Evolutionary conservation across 2,888 invertebrate species (phyloP), one percentile per base, ranked within the genome.

Genomic region (Timema cristinae): DNA sequence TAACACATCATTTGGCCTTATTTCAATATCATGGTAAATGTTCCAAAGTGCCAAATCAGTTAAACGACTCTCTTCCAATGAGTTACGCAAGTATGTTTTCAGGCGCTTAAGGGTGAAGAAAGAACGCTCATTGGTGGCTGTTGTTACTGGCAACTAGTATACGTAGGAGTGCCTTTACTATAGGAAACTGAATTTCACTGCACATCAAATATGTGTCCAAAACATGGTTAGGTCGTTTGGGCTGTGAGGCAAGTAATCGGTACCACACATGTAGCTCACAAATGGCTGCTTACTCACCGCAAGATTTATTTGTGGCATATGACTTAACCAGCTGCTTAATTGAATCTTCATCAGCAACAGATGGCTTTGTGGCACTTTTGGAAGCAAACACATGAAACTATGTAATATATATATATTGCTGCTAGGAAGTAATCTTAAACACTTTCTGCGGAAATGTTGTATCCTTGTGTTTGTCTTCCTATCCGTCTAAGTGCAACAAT

Each of bases 331-430:
- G 56, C 9, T 56, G 7, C 56, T 56, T 56, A 8, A 6, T 56
- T 7, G 56, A 10, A 7, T 56, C 56, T 56, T 56, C 13, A 11
- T 11, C 56, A 11, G 8, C 56, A 11, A 16, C 56, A 56, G 56
- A 15, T 56, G 56, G 56, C n/a, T 56, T 56, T 16, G 13, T 56
- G n/a, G 7, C 8, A 11, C 7, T 7, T 56, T 56, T 8, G 56
- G 56, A 56, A 56, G 56, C 56, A 56, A 16, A 56, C 56, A 56
- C 56, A 13, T 56, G 8, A 56, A 56, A 56, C 56, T 56, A 56
- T 56, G n/a, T 10, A 56, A 10, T 56, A 56, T 32, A 4, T 56
- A 16, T 11, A 56, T 56, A 56, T 56, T 15, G 56, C 7, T 10
- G 56, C 7, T 56, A 5, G 56, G 56, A 15, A 56, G 56, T 56